Evolutionary conservation across 2,888 invertebrate species (phyloP), one percentile per base, ranked within the genome.

Genomic region (Podotricha telesiphe): DNA sequence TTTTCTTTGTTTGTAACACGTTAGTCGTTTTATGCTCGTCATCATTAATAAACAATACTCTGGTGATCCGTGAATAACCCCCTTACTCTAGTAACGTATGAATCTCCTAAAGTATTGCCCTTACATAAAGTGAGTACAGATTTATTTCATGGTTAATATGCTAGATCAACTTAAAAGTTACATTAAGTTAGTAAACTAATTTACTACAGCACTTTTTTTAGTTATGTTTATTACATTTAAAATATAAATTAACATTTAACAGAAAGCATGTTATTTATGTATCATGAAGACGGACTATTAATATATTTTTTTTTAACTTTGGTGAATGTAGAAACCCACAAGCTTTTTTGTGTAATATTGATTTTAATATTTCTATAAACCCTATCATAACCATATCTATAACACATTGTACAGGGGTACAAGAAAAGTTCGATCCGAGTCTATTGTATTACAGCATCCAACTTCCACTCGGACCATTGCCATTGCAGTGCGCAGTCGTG

Each of bases 1-100:
- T 78, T 78, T 80, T 74, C 83, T 85, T 90, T 90, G 91, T 92
- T 91, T 92, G 90, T 86, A 88, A 86, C 76, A 87, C 84, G 87
- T 88, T 91, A 89, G 88, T 86, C 86, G 86, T 86, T 85, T 84
- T 86, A 83, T 82, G 81, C 80, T 82, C 80, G 81, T 84, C 86
- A 85, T 84, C 82, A 81, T 84, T 76, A 81, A 82, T 85, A 78
- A 84, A 85, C 86, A 81, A 77, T 78, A 76, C 77, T 80, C 78
- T 77, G 59, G 66, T 67, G 53, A 55, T 50, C 34, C 58, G 68
- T 59, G 63, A 66, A 66, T 51, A 47, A 37, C 65, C 56, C 67
- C 62, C 56, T 56, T 65, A 65, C 59, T 68, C 58, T 48, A 48
- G 67, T 65, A 40, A 64, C 48, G 40, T 69, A 68, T 74, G 64